phyloP scores from a whole-genome alignment of 2,888 invertebrate genomes.

The Neria commutata region DNA sequence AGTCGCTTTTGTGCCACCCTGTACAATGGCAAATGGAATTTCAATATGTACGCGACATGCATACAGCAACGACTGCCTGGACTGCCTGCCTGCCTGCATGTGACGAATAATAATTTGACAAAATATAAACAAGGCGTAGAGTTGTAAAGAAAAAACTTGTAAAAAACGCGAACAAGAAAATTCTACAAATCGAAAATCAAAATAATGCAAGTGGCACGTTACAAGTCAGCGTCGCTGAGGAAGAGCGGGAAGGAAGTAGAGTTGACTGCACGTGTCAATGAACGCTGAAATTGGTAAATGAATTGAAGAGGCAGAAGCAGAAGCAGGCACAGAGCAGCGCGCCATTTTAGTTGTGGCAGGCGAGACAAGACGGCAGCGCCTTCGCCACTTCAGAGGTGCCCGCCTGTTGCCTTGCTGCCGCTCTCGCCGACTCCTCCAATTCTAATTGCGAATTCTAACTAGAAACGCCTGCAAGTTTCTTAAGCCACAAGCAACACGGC shows the following conservation, averaged over 20 bases:
- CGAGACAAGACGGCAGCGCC: slow-evolving; percentile 1
- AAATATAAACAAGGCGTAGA: background rate
- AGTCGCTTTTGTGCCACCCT: no score
- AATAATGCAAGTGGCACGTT: background rate
- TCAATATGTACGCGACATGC: background rate
- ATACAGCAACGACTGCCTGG: no score
- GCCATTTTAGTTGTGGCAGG: background rate
- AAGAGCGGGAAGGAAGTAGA: background rate
- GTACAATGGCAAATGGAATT: background rate
- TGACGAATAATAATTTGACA: background rate
- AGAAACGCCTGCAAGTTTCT: background rate
- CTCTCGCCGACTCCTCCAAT: background rate
- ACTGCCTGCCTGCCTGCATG: no score
- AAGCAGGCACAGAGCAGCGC: no score
- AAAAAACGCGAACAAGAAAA: background rate
- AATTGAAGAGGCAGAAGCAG: no score
- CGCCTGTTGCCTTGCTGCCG: background rate
- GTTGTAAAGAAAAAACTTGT: background rate
- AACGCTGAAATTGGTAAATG: no score
- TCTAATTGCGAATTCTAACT: background rate
- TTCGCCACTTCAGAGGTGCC: background rate
- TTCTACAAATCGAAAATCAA: slow-evolving; percentile 3
- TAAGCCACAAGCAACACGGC: no score
- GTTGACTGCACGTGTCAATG: background rate
- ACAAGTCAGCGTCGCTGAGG: background rate